A percentile compares a stretch with the other conserved stretches of the same genome.
phyloP scores from a whole-genome alignment of 1,140 invertebrate species.

The Philopotamus ludificatus region DNA sequence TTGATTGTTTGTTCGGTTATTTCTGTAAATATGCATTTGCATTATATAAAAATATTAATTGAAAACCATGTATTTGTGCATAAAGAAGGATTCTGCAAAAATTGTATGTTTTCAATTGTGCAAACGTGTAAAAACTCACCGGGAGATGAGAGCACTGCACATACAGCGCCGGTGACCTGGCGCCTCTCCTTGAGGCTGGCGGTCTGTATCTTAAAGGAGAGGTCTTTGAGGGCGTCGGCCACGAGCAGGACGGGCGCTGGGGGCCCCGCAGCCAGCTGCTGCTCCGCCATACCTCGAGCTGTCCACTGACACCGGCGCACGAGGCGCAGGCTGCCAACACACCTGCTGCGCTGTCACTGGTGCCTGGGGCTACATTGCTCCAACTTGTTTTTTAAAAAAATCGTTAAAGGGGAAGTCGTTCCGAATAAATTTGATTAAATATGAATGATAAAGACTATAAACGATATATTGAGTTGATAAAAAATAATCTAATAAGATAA shows the following conservation, averaged over 20 bases:
- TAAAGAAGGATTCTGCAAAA: too few relatives aligned
- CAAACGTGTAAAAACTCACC: constrained; percentile 56
- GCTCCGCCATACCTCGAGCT: neutral
- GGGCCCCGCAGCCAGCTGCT: neutral
- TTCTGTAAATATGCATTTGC: constrained; percentile 60
- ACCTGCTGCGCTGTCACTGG: too few relatives aligned
- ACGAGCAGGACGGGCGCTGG: constrained; percentile 55
- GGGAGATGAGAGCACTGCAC: constrained; percentile 68
- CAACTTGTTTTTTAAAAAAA: too few relatives aligned
- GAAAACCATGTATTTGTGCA: too few relatives aligned
- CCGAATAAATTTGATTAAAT: too few relatives aligned
- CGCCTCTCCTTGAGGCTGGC: constrained; percentile 73
- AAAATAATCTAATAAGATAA: too few relatives aligned
- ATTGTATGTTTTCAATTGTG: too few relatives aligned
- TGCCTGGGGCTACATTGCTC: too few relatives aligned
- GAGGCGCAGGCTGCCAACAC: neutral
- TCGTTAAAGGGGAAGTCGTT: too few relatives aligned
- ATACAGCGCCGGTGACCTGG: constrained; percentile 69
- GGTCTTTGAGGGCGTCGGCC: constrained; percentile 73
- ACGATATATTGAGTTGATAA: too few relatives aligned
- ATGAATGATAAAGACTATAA: too few relatives aligned
- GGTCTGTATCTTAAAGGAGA: constrained; percentile 75
- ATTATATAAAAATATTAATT: too few relatives aligned
- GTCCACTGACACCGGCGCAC: neutral
- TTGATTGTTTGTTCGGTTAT: constrained; percentile 75